Evolutionary conservation across 2,797 vertebrate species (phyloP).

Genomic region (Lutjanus campechanus): DNA sequence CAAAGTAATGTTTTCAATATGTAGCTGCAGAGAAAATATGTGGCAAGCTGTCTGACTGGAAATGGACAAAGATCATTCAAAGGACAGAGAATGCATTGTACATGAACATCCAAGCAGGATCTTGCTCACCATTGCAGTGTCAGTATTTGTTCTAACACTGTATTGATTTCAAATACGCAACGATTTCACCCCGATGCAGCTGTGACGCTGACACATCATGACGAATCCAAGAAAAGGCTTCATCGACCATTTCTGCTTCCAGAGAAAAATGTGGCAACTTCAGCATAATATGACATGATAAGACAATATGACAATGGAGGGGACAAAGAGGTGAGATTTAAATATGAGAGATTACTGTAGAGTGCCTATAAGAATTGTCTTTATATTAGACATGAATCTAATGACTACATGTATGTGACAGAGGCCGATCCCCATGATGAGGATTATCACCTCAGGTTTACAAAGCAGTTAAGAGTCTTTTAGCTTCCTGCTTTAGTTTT

Average conservation of each 20-base stretch:
- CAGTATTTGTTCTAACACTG: not conserved
- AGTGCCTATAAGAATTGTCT: not conserved
- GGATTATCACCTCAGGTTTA: not conserved
- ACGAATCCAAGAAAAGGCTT: not conserved
- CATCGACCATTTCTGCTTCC: not conserved
- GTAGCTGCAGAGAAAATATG: constrained; percentile 30
- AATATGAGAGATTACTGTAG: not conserved
- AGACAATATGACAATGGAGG: not conserved
- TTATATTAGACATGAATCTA: not conserved
- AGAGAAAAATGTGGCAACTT: not conserved
- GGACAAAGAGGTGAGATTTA: not conserved
- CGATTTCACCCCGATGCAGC: not conserved
- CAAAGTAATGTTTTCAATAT: constrained; percentile 20
- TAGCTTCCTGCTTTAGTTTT: not conserved
- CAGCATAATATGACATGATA: no score
- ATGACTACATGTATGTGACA: not conserved
- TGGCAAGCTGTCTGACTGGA: constrained; percentile 5
- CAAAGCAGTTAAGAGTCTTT: no score
- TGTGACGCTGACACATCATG: not conserved
- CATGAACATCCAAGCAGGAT: constrained; percentile 10
- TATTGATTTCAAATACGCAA: not conserved
- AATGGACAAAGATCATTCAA: constrained; percentile 11
- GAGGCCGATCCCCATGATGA: not conserved
- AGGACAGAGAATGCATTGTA: not conserved
- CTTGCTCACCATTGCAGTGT: not conserved